Evolutionary conservation across 2,797 vertebrate genomes (phyloP).

Genomic region (Eulemur coronatus): DNA sequence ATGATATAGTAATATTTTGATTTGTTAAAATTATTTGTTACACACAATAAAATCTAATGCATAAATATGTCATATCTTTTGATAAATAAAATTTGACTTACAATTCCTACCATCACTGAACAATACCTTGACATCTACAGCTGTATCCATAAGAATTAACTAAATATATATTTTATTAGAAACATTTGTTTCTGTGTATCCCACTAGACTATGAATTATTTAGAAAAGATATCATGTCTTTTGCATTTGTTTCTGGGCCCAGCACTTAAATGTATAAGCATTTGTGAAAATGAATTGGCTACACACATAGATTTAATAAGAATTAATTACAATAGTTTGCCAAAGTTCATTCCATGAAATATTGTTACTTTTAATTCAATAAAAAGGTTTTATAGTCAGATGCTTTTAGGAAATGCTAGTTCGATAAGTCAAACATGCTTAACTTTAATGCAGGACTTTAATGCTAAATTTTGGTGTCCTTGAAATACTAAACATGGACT

Average conservation of each 20-base stretch:
- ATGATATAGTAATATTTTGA: not conserved
- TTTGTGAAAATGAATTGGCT: not conserved
- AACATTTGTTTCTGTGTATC: not conserved
- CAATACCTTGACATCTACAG: not conserved
- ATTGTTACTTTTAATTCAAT: not conserved
- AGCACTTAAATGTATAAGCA: not conserved
- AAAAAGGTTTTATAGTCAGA: not conserved
- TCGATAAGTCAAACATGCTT: not conserved
- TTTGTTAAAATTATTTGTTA: not conserved
- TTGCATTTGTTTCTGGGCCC: not conserved
- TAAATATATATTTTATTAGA: not conserved
- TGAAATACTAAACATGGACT: not conserved
- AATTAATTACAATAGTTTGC: not conserved
- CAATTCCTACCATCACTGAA: not conserved
- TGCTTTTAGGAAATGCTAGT: not conserved
- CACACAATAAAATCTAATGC: not conserved
- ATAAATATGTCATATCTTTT: not conserved
- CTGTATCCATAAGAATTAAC: not conserved
- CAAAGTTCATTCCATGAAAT: not conserved
- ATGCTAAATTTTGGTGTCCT: not conserved
- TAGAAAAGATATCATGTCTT: not conserved
- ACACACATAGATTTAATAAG: not conserved
- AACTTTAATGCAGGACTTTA: not conserved
- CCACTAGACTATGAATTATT: not conserved
- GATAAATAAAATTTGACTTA: constrained; percentile 11